Evolutionary conservation across 2,888 invertebrate species (phyloP).

Genomic region (Scaptomyza polygonia): DNA sequence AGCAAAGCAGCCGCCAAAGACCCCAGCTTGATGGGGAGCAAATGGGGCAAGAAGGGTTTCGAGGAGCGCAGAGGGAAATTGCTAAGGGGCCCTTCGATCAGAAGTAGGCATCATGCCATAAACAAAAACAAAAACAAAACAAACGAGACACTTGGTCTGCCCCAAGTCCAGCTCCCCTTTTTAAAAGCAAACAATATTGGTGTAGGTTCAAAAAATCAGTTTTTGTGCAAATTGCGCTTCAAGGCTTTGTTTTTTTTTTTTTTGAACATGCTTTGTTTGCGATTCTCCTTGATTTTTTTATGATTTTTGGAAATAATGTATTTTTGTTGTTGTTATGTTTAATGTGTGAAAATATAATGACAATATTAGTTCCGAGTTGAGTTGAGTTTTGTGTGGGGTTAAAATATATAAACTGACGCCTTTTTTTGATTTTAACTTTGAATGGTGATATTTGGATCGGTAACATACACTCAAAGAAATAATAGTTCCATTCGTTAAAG

Average conservation of each 20-base stretch:
- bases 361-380: slow-evolving; percentile 9
- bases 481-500: too few species aligned
- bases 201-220: slow-evolving; percentile 65
- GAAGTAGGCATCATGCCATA: slow-evolving; percentile 49
- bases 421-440: neutral
- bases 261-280: neutral
- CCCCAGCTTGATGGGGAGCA: neutral
- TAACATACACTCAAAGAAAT: neutral
- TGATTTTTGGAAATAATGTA: slow-evolving; percentile 48
- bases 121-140: neutral
- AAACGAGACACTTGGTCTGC: slow-evolving; percentile 57
- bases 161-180: slow-evolving; percentile 10
- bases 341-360: slow-evolving; percentile 39
- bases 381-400: neutral
- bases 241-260: slow-evolving; percentile 30
- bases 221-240: slow-evolving; percentile 21
- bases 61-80: neutral
- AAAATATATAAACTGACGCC: neutral
- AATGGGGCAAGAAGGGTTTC: neutral
- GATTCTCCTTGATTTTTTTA: slow-evolving; percentile 37
- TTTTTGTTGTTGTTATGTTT: too few species aligned
- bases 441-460: neutral
- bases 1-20: slow-evolving; percentile 48
- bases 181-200: slow-evolving; percentile 53
- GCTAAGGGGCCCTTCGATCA: slow-evolving; percentile 23